Conservation (phyloP, 2,888 invertebrate genomes). For the Scaeva pyrastri region DNA sequence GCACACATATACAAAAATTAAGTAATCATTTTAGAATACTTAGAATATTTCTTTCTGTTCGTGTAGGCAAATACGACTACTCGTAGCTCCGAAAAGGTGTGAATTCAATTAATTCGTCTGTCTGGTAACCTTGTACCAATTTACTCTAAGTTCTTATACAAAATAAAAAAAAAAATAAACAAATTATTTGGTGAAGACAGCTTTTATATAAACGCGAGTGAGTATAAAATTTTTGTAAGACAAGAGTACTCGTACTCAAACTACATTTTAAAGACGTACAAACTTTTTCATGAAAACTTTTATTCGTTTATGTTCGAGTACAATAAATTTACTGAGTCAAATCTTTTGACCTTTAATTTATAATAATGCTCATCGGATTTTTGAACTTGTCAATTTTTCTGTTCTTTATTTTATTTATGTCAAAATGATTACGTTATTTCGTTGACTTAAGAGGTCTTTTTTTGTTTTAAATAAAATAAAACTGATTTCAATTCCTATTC, state of each 20-base stretch:
- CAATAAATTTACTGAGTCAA: conserved; percentile 25
- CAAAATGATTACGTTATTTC: conserved; percentile 13
- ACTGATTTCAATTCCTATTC: not conserved
- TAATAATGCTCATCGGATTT: conserved; percentile 33
- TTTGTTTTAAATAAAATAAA: too few relatives aligned
- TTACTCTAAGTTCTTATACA: not conserved
- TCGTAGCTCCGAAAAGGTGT: conserved; percentile 18
- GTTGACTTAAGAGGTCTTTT: conserved; percentile 13
- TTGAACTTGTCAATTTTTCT: conserved; percentile 32
- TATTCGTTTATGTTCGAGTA: conserved; percentile 15
- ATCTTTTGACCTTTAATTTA: conserved; percentile 42
- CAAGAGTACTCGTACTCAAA: not conserved
- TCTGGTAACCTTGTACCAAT: conserved; percentile 32
- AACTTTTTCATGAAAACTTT: conserved; percentile 1
- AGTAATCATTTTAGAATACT: too few relatives aligned
- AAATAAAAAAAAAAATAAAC: too few relatives aligned
- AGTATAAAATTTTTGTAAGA: not conserved
- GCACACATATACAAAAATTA: too few relatives aligned
- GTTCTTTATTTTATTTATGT: not conserved
- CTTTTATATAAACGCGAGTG: not conserved
- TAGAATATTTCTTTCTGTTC: not conserved
- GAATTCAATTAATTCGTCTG: conserved; percentile 32
- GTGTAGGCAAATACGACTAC: conserved; percentile 1
- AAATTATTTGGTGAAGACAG: conserved; percentile 30
- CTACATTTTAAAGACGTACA: not conserved